Base-by-base conservation (phyloP, 2,888 invertebrate genomes). In the Strigamia crassipes region DNA sequence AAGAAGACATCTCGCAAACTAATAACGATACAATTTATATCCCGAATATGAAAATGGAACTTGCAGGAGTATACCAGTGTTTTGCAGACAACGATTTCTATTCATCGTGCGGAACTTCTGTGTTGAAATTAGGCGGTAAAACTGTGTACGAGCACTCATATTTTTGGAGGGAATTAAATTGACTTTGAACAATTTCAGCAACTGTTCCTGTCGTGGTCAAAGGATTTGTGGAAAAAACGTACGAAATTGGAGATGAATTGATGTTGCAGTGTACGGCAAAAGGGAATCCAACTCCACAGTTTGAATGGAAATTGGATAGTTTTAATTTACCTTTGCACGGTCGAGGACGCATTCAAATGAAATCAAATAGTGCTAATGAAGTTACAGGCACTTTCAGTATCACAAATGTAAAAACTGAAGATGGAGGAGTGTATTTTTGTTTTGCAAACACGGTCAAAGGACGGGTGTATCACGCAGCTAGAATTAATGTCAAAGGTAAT, bases 221-320 rank as follows among this genome's bases (percentile, higher is more conserved):
- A 27, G 31, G 34, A 8, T 78, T 78, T 78, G 31, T 31, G 10
- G 78, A 78, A 12, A 21, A 78, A 78, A 78, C 18, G 15, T 27
- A 23, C 13, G 34, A 78, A 31, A 5, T 23, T 8, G 38, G n/a
- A 27, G 27, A 31, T 38, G 15, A 31, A 5, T 78, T 78, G 38
- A n/a, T n/a, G 31, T 27, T 78, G 5, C 31, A 31, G 78, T 78
- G 78, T n/a, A 27, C 34, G 10, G 78, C 78, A 18, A 78, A 78
- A 27, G 78, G 78, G 15, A 78, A 78, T 27, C 78, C 78, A 78
- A 78, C 31, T 8, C 78, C 78, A 27, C 31, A 78, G n/a, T 27
- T 78, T 12, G n/a, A 31, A 27, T 78, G 78, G 78, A 78, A 38
- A 38, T 38, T 31, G 31, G 78, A 78, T 12, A 78, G 31, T n/a